Base-by-base conservation (phyloP, 2,797 vertebrate species). In the Salmo trutta region DNA sequence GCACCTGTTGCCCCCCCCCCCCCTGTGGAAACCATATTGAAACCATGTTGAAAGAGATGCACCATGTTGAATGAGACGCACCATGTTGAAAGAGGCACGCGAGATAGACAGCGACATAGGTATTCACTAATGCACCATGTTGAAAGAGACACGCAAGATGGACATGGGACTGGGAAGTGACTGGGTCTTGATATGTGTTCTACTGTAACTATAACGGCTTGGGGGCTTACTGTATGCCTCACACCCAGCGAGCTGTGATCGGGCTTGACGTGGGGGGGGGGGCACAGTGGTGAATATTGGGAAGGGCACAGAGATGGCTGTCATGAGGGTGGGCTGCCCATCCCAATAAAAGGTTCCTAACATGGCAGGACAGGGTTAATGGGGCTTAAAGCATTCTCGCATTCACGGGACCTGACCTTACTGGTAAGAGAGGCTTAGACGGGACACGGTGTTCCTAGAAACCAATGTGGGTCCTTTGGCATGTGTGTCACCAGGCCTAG, bases 1-100 rank as follows among this genome's bases (percentile, higher is more conserved):
- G 74, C 88, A 90, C 85, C 87, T 88, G 85, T 87, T 84, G 79
- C 21, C 79, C 82, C 76, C 73, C 79, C 54, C 54, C 5, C 33
- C 33, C 5, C 5, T 6, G 33, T 33, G 5, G 33, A 33, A 33
- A 47, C 41, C 10, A 47, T 47, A 10, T 47, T 10, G 41, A 47
- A 47, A 47, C 41, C 41, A 47, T 47, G 41, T 47, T 10, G 41
- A 47, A 47, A 10, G 41, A 47, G 41, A 47, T 2, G 2, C 41
- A 47, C 41, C 41, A 33, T 33, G 29, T 29, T 29, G 29, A 29
- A 29, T 29, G 29, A 29, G 29, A 29, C 29, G 29, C 3, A 29
- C 29, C 29, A 36, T 36, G 41, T 47, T 47, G 41, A 47, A 47
- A 47, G 41, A 47, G 41, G 41, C 41, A 47, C 8, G 2, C 8